These are phyloP conservation scores for Sprattus sprattus DNA, from an alignment of 2,113 vertebrate genomes.

Conservation along the genomic window DNA sequence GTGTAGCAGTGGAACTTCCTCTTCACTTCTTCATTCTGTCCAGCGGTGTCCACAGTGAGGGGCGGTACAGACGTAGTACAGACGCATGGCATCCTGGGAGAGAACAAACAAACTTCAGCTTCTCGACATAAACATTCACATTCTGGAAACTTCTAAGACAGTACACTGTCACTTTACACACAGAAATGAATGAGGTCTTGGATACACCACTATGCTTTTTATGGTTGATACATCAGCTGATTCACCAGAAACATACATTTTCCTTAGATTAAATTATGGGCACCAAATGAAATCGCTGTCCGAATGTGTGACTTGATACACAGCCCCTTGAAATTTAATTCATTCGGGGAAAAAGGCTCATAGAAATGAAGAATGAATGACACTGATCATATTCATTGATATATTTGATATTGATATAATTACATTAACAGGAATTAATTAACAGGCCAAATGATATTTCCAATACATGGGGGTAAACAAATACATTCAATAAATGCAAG, in stretches of 20 bases:
- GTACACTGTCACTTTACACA: neutral
- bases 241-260: neutral
- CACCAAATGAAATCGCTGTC: neutral
- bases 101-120: neutral
- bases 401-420: too few species aligned
- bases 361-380: neutral
- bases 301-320: neutral
- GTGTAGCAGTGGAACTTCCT: neutral
- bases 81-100: constrained; percentile 85
- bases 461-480: too few species aligned
- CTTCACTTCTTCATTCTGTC: constrained; percentile 76
- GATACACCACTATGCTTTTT: neutral
- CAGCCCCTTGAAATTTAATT: neutral
- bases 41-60: constrained; percentile 92
- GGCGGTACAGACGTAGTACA: constrained; percentile 92
- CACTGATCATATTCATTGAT: too few species aligned
- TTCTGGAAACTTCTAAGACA: neutral
- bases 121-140: neutral
- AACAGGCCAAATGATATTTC: too few species aligned
- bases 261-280: neutral
- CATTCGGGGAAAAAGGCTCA: neutral
- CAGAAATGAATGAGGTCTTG: neutral
- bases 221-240: neutral
- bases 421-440: too few species aligned
- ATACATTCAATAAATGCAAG: neutral